These are phyloP conservation scores for Enchytraeus crypticus DNA, from an alignment of 2,888 invertebrate species.

Conservation along the genomic window DNA sequence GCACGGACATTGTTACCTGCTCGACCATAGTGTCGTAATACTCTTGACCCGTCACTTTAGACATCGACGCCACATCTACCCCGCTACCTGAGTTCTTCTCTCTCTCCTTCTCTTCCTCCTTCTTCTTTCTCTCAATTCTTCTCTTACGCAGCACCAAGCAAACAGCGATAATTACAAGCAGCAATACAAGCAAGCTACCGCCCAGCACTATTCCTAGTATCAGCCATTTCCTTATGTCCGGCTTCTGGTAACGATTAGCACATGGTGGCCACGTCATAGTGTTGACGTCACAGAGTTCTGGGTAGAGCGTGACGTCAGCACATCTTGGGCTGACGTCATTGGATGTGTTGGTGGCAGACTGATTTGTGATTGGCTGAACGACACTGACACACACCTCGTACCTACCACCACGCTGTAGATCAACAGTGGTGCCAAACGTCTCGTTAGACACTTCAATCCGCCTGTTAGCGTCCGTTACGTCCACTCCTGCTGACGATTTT, in stretches of 20 bases:
- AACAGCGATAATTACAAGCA: not conserved
- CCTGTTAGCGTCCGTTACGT: too few relatives aligned
- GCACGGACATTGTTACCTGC: not conserved
- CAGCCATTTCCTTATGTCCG: not conserved
- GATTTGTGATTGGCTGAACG: not conserved
- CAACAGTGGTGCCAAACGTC: too few relatives aligned
- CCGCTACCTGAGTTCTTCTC: not conserved
- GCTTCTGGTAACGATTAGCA: not conserved
- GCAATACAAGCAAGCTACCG: not conserved
- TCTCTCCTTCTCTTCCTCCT: not conserved
- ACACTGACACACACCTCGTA: not conserved
- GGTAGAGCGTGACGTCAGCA: not conserved
- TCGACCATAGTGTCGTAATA: not conserved
- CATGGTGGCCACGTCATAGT: not conserved
- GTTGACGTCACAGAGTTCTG: not conserved
- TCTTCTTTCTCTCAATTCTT: not conserved
- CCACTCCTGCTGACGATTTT: too few relatives aligned
- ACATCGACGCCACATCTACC: not conserved
- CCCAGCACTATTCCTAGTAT: not conserved
- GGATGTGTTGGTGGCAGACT: too few relatives aligned
- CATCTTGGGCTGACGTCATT: not conserved
- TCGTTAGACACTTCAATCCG: too few relatives aligned
- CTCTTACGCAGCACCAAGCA: not conserved
- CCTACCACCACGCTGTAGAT: too few relatives aligned
- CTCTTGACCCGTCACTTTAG: not conserved